Base-by-base conservation (phyloP, 1,140 invertebrate species). In the Lepeophtheirus salmonis region DNA sequence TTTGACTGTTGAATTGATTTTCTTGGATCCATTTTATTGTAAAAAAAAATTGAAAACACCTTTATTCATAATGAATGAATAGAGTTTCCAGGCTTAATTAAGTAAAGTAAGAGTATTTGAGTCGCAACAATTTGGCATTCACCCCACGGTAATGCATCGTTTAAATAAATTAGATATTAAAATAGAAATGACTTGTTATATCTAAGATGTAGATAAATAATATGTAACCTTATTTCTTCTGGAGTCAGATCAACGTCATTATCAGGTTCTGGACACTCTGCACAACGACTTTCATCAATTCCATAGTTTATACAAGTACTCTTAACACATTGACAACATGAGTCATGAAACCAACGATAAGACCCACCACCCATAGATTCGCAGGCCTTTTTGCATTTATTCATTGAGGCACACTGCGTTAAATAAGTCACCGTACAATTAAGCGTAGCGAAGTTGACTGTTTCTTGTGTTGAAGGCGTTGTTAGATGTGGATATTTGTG, bases 381-480 rank as follows among this genome's bases (percentile, higher is more conserved):
- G 68, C 88, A 92, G 6, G 79, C 79, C 2, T 74, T 75, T 66
- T 79, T 80, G 69, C 89, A 96, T 69, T 91, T 92, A 67, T 82
- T 81, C 74, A 81, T 82, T 1, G 89, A 86, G 74, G 85, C 83
- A 70, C 90, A 95, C 66, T 89, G 80, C 18, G 83, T 80, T 80
- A 91, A 82, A 71, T 85, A 96, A 1, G 86, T 87, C 0, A 95
- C 89, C 4, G 87, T 90, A 70, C 90, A 96, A 73, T 95, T 94
- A 0, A 84, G 74, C 2, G 80, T 81, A 63, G 80, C 74, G 3
- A 75, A 69, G 67, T 83, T 74, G 64, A 77, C 67, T 6, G 74
- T 72, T 63, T 77, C 79, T 67, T 80, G 76, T 62, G 81, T 79
- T 30, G 76, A 70, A 56, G 22, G 25, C 13, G 2, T 16, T 16